A percentile compares a stretch with the other conserved stretches of the same genome.
Evolutionary conservation across 2,113 vertebrate species (phyloP).

Genomic region (Atrichornis clamosus): DNA sequence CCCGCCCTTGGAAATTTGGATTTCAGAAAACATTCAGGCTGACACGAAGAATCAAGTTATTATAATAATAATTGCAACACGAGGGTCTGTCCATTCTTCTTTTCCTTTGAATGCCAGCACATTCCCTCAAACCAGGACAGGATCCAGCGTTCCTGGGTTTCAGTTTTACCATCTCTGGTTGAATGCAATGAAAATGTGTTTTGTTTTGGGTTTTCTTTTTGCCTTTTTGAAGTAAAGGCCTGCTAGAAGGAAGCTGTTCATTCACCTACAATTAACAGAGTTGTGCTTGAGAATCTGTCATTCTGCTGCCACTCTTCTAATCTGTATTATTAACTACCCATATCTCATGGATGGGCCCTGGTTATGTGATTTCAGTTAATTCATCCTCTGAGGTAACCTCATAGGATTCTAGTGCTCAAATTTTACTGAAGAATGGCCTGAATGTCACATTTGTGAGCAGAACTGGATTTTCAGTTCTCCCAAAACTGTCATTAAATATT

Average conservation of each 20-base stretch:
- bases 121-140: background rate
- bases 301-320: background rate
- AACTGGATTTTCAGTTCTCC: background rate
- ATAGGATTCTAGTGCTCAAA: background rate
- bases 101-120: background rate
- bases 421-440: background rate
- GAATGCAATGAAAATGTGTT: background rate
- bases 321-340: background rate
- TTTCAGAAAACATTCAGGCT: background rate
- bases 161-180: background rate
- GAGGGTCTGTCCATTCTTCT: background rate
- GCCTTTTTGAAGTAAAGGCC: background rate
- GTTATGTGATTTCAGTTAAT: background rate
- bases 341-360: background rate
- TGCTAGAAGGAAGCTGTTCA: background rate
- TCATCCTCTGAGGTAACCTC: background rate
- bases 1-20: background rate
- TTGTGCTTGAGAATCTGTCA: background rate
- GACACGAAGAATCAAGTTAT: background rate
- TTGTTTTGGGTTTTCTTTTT: background rate
- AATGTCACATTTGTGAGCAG: background rate
- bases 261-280: background rate
- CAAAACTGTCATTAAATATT: background rate
- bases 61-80: background rate
- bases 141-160: background rate